Conservation (phyloP, 2,113 vertebrate species). For the Muntiacus muntjak region DNA sequence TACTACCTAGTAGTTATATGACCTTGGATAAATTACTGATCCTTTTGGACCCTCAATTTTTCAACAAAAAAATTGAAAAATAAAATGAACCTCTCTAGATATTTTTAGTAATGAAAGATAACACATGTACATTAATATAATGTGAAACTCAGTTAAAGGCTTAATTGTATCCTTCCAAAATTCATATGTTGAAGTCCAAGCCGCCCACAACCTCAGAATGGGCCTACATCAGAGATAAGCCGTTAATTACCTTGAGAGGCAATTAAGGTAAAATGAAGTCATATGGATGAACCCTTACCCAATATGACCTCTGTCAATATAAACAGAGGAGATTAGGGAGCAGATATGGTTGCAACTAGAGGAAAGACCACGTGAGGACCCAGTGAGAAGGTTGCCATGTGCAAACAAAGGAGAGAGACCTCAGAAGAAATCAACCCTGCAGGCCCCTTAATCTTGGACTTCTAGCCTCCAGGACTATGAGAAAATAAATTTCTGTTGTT, state of each 20-base stretch:
- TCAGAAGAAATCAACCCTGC: background rate
- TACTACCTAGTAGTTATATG: background rate
- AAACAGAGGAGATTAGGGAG: background rate
- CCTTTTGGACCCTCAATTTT: background rate
- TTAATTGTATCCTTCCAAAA: background rate
- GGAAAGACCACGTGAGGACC: background rate
- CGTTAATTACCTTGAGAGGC: background rate
- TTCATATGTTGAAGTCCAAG: background rate
- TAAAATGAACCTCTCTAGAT: background rate
- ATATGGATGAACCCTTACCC: background rate
- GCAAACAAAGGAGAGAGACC: background rate
- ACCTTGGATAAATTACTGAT: background rate
- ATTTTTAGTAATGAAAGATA: background rate
- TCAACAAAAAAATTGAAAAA: background rate
- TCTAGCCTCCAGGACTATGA: background rate
- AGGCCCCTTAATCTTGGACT: background rate
- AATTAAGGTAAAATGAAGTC: background rate
- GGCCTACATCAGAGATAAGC: background rate
- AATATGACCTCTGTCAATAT: background rate
- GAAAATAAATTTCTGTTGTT: background rate
- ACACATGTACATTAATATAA: background rate
- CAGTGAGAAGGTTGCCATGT: background rate
- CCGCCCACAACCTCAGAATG: background rate
- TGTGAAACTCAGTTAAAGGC: background rate
- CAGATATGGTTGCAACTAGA: rapidly evolving